These are phyloP conservation scores for Nyctalus aviator DNA, from an alignment of 2,797 vertebrate genomes.

Conservation along the genomic window DNA sequence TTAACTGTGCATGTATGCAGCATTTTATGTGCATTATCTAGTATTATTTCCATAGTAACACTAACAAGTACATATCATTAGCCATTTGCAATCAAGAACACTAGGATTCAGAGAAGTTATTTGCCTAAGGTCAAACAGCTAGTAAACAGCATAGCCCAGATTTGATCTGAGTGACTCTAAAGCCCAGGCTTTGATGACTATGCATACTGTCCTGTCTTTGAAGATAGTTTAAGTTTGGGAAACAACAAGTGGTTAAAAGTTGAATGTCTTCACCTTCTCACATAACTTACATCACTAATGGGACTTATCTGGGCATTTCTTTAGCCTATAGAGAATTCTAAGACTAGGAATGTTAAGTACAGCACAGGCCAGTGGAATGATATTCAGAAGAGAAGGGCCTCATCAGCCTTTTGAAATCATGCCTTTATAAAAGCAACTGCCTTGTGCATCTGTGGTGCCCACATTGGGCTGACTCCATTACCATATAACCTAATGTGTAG, in stretches of 20 bases:
- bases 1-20: not conserved
- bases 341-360: not conserved
- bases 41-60: not conserved
- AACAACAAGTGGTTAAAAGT: not conserved
- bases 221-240: not conserved
- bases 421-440: not conserved
- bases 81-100: not conserved
- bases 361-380: not conserved
- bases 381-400: not conserved
- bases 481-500: not conserved
- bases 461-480: not conserved
- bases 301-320: not conserved
- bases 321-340: slow-evolving; percentile 32
- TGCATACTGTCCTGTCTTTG: not conserved
- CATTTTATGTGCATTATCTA: not conserved
- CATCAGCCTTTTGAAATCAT: not conserved
- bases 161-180: slow-evolving; percentile 7
- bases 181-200: not conserved
- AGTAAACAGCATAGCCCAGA: not conserved
- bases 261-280: not conserved
- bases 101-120: slow-evolving; percentile 1
- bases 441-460: not conserved
- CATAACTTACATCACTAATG: not conserved
- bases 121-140: not conserved
- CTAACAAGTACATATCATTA: not conserved